Percentiles rank a stretch among this genome's conserved stretches.
Conservation (phyloP, 2,113 vertebrate species). For the Platichthys flesus region DNA sequence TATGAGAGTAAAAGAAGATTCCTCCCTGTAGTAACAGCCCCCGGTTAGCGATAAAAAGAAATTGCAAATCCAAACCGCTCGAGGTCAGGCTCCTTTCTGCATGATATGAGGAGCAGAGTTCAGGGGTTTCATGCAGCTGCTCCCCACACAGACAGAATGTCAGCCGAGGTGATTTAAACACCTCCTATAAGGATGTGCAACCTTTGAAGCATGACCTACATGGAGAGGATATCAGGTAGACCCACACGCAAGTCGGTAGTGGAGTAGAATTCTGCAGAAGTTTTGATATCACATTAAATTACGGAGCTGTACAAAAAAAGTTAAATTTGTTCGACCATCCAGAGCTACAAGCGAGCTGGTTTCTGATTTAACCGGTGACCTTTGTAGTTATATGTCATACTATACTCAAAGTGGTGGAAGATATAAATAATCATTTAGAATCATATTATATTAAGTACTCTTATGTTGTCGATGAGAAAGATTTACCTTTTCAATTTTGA, state of each 20-base stretch:
- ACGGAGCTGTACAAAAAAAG: neutral
- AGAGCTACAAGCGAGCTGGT: neutral
- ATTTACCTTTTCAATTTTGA: neutral
- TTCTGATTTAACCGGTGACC: neutral
- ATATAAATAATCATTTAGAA: too few species aligned
- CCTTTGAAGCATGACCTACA: neutral
- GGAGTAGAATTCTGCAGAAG: neutral
- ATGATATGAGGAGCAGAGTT: neutral
- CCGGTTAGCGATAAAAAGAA: neutral
- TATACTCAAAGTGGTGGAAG: too few species aligned
- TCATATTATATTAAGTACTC: too few species aligned
- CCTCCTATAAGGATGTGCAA: neutral
- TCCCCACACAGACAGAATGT: neutral
- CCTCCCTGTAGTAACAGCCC: neutral
- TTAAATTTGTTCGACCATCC: slow-evolving; percentile 12
- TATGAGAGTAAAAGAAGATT: neutral
- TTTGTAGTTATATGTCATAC: neutral
- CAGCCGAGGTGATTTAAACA: slow-evolving; percentile 17
- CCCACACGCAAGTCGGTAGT: neutral
- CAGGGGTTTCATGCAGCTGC: slow-evolving; percentile 12
- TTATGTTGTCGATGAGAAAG: too few species aligned
- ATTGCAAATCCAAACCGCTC: slow-evolving; percentile 6
- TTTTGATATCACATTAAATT: slow-evolving; percentile 23
- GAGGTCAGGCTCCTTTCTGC: slow-evolving; percentile 8
- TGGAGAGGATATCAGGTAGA: neutral